Percentiles rank a stretch among this genome's conserved stretches.
phyloP scores from a whole-genome alignment of 2,797 vertebrate species.

The Squalus acanthias region DNA sequence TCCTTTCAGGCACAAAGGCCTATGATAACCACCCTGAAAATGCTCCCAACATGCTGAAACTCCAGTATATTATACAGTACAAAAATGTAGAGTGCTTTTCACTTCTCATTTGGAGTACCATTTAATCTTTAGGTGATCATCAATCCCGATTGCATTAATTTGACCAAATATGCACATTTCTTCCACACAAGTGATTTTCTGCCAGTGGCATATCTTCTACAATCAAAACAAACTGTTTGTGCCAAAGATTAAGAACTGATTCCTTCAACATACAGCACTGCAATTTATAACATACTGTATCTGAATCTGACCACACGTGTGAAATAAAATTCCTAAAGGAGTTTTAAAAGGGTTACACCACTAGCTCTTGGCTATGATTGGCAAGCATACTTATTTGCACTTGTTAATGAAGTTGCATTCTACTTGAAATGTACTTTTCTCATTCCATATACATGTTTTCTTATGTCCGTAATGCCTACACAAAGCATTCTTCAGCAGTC shows the following conservation, averaged over 20 bases:
- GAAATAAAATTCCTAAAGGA: background rate
- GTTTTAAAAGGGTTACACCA: background rate
- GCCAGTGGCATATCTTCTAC: background rate
- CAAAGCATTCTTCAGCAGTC: background rate
- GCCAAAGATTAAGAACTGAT: background rate
- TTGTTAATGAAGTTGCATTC: background rate
- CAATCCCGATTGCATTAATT: constrained; percentile 20
- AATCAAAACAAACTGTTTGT: background rate
- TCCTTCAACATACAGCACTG: background rate
- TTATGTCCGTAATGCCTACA: background rate
- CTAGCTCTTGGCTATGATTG: no score
- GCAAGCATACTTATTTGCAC: background rate
- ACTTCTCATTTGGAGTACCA: background rate
- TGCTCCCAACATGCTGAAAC: background rate
- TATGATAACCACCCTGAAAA: background rate
- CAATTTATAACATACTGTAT: background rate
- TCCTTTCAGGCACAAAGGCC: background rate
- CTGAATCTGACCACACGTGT: background rate
- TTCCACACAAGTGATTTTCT: background rate
- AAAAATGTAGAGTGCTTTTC: background rate
- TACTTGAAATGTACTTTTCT: no score
- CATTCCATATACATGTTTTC: background rate
- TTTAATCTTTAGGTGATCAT: background rate
- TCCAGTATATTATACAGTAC: background rate
- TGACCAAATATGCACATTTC: constrained; percentile 25